phyloP scores from a whole-genome alignment of 2,797 vertebrate genomes.

The Crocodylus rhombifer region DNA sequence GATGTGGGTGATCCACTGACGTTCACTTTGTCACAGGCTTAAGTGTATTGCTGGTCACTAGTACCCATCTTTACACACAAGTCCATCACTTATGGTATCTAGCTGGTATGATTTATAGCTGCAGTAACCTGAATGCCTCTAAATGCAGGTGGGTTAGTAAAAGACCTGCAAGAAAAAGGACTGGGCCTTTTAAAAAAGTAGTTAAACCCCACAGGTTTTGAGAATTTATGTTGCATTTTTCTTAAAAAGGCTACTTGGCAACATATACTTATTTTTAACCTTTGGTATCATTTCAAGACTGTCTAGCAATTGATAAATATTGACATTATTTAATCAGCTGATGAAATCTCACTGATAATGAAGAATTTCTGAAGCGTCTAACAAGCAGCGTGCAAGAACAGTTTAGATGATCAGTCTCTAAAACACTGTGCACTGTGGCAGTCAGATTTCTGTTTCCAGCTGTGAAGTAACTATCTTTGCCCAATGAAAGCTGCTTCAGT shows the following conservation, averaged over 20 bases:
- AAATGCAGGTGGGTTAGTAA: background rate
- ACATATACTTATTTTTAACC: background rate
- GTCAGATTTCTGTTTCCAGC: slow-evolving; percentile 59
- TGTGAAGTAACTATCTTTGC: slow-evolving; percentile 25
- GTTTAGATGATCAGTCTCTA: slow-evolving; percentile 82
- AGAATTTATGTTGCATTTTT: background rate
- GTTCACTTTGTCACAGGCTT: no score
- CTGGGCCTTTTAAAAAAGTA: background rate
- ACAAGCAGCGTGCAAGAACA: slow-evolving; percentile 68
- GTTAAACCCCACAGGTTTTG: background rate
- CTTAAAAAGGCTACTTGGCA: background rate
- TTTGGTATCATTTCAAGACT: slow-evolving; percentile 41
- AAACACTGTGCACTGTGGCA: slow-evolving; percentile 80
- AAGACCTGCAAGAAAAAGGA: background rate
- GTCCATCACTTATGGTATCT: no score
- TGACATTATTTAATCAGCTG: slow-evolving; percentile 75
- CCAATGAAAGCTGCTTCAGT: background rate
- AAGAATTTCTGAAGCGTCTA: slow-evolving; percentile 84
- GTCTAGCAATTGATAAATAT: slow-evolving; percentile 79
- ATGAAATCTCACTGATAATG: slow-evolving; percentile 72
- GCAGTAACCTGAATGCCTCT: no score
- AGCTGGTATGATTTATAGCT: no score
- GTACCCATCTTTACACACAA: no score
- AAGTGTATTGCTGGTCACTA: no score
- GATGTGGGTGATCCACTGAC: no score